Base-by-base conservation (phyloP, 2,797 vertebrate species). In the Fistularia tabacaria region DNA sequence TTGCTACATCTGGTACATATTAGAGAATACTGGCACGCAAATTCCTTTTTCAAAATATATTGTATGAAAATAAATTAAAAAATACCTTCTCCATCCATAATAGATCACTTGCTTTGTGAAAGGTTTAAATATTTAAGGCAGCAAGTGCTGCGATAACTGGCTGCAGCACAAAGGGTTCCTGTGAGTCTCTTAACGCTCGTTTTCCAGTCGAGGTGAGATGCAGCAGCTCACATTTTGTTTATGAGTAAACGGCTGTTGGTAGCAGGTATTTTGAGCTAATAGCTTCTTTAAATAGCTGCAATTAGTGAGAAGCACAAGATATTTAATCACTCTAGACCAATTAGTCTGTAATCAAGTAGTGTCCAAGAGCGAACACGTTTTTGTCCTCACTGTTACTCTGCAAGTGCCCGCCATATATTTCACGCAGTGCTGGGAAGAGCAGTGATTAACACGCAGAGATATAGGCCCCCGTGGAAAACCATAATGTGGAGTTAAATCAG, bases 281-380 rank as follows among this genome's bases (percentile, higher is more conserved):
- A 89, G 89, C 87, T 84, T 84, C 88, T 91, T 92, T 91, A 92
- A 98, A 98, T 97, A 95, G 94, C 93, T 92, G 93, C 94, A 98
- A 98, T 98, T 98, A 98, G 93, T 88, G 92, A 91, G 93, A 93
- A 94, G 95, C 93, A 95, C 91, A 93, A 95, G 94, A 96, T 96
- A 94, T 97, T 98, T 97, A 97, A 98, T 98, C 96, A 98, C 94
- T 95, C 94, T 92, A 95, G 92, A 95, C 93, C 96, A 98, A 98
- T 98, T 98, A 98, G 95, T 92, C 86, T 87, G 90, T 90, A 91
- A 91, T 92, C 89, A 91, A 90, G 89, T 90, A 91, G 87, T 90
- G 89, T 91, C 89, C 89, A 91, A 87, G 89, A 90, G 86, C 77
- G 80, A 87, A 85, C 82, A 85, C 81, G 85, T 87, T 91, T 87